Conservation (phyloP, 2,797 vertebrate genomes). For the Parauchenoglanis punctatus region DNA sequence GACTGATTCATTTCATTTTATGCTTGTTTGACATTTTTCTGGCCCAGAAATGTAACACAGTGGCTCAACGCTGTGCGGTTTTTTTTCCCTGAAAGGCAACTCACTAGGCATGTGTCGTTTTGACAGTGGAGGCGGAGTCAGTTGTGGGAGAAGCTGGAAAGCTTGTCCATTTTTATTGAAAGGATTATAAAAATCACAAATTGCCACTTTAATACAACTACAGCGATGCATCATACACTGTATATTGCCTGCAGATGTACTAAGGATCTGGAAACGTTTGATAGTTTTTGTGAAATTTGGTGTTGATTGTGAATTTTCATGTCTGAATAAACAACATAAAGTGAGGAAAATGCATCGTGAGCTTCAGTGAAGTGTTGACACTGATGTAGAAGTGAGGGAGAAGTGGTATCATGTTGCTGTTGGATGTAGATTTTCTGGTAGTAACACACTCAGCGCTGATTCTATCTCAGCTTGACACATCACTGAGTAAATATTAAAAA, state of each 20-base stretch:
- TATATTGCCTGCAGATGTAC: not conserved
- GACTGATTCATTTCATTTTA: too few species aligned
- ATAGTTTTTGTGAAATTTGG: not conserved
- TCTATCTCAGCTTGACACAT: conserved; percentile 53
- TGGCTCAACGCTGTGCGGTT: not conserved
- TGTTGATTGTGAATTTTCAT: not conserved
- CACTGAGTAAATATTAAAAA: conserved; percentile 50
- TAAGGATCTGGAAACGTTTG: not conserved
- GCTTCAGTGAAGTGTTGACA: not conserved
- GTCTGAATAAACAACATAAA: not conserved
- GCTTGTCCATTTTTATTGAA: not conserved
- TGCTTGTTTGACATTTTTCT: not conserved
- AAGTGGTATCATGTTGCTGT: not conserved
- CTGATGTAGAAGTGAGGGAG: not conserved
- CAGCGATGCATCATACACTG: not conserved
- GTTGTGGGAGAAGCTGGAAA: not conserved
- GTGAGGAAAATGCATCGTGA: not conserved
- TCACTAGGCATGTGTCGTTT: not conserved
- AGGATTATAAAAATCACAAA: not conserved
- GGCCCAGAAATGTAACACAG: not conserved
- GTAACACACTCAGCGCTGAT: conserved; percentile 11
- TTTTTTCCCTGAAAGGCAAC: not conserved
- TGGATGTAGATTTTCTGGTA: not conserved
- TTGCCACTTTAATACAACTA: not conserved
- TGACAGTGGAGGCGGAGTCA: not conserved